Evolutionary conservation across 2,797 vertebrate genomes (phyloP).

Genomic region (Chelonia mydas): DNA sequence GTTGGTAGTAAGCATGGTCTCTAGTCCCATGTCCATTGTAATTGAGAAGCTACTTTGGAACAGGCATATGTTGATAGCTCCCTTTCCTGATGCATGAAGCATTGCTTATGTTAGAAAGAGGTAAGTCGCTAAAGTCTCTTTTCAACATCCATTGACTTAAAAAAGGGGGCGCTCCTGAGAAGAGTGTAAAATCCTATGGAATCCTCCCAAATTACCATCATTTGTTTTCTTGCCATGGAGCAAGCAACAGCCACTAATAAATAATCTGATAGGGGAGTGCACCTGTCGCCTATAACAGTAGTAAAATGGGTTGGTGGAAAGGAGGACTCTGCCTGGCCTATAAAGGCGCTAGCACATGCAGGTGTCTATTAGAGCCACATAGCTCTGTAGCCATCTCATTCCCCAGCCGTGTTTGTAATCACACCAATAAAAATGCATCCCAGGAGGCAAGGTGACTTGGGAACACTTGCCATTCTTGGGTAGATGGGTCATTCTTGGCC

Average conservation of each 20-base stretch:
- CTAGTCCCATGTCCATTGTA: background rate
- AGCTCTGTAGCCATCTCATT: too few species aligned
- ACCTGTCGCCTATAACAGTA: background rate
- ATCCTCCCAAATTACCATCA: background rate
- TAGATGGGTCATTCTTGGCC: background rate
- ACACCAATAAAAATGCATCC: too few species aligned
- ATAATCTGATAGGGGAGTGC: background rate
- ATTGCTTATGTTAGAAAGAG: background rate
- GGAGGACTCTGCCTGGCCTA: background rate
- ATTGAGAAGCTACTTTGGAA: background rate
- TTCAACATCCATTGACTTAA: background rate
- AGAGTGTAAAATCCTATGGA: accelerated
- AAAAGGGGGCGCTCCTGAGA: background rate
- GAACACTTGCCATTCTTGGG: accelerated
- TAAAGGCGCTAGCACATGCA: too few species aligned
- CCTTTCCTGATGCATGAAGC: background rate
- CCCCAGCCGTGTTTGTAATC: too few species aligned
- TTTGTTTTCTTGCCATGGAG: background rate
- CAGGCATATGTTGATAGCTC: background rate
- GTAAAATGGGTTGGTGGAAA: background rate
- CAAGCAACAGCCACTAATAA: background rate
- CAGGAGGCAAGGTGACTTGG: too few species aligned
- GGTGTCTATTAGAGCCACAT: too few species aligned
- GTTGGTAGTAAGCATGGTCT: background rate
- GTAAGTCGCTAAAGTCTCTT: background rate